Evolutionary conservation across 1,140 invertebrate genomes (phyloP).

Genomic region (Drosophila ficusphila): DNA sequence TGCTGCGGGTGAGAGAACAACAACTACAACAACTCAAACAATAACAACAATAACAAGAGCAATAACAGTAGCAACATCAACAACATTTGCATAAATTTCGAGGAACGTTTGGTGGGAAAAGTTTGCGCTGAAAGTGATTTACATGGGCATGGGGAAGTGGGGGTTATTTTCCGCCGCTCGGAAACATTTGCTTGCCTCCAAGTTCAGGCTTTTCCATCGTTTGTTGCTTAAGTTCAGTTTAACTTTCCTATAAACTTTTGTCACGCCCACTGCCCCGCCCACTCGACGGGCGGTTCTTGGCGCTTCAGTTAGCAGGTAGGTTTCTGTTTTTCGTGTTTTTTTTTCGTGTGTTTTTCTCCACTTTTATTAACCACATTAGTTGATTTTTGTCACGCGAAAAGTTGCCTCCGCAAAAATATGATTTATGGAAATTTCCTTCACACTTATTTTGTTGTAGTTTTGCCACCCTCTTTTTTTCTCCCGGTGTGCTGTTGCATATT

Average conservation of each 20-base stretch:
- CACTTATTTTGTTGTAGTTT: slow-evolving; percentile 41
- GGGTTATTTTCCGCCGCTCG: neutral
- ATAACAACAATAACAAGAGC: slow-evolving; percentile 32
- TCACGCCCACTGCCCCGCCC: slow-evolving; percentile 34
- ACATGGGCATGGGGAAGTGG: slow-evolving; percentile 46
- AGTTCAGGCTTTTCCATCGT: slow-evolving; percentile 50
- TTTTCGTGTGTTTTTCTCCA: slow-evolving; percentile 10
- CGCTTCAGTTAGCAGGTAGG: slow-evolving; percentile 34
- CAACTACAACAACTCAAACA: slow-evolving; percentile 29
- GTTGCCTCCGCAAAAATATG: slow-evolving; percentile 63
- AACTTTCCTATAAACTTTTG: slow-evolving; percentile 79
- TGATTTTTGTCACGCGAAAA: slow-evolving; percentile 81
- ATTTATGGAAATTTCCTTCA: slow-evolving; percentile 77
- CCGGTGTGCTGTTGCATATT: slow-evolving; percentile 60
- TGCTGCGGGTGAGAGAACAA: slow-evolving; percentile 12
- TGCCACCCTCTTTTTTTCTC: neutral
- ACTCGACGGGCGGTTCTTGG: slow-evolving; percentile 30
- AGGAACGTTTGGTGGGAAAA: slow-evolving; percentile 69
- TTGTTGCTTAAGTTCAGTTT: slow-evolving; percentile 79
- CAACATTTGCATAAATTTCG: slow-evolving; percentile 79
- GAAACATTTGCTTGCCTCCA: neutral
- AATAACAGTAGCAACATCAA: slow-evolving; percentile 59
- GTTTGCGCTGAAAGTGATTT: slow-evolving; percentile 75
- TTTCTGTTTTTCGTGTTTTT: slow-evolving; percentile 25
- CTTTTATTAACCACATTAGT: slow-evolving; percentile 82